Evolutionary conservation across 2,113 vertebrate genomes (phyloP).

Genomic region (Bombycilla garrulus): DNA sequence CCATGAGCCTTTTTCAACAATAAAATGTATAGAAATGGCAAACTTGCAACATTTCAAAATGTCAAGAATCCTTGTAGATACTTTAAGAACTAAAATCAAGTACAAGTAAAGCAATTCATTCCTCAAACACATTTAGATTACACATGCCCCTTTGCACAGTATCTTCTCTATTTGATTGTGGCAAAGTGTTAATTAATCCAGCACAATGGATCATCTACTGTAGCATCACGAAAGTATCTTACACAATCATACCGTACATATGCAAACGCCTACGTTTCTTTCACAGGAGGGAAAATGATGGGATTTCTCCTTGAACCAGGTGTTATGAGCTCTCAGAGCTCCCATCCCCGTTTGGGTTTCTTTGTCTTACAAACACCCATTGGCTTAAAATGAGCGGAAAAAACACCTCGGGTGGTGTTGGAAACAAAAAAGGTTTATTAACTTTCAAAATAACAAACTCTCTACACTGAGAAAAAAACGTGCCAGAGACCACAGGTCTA

Average conservation of each 20-base stretch:
- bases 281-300: background rate
- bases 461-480: too few species aligned
- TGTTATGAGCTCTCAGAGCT: too few species aligned
- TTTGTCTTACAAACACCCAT: too few species aligned
- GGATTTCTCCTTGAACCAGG: too few species aligned
- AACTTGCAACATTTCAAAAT: slow-evolving; percentile 23
- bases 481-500: too few species aligned
- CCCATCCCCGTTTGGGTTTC: too few species aligned
- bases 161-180: background rate
- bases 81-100: background rate
- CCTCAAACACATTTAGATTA: background rate
- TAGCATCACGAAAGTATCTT: background rate
- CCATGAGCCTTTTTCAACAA: background rate
- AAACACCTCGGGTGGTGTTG: too few species aligned
- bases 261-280: background rate
- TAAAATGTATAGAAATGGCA: background rate
- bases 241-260: background rate
- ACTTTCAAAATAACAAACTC: too few species aligned
- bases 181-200: slow-evolving; percentile 21
- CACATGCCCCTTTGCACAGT: background rate
- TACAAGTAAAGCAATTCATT: background rate
- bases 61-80: slow-evolving; percentile 30
- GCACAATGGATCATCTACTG: background rate
- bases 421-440: too few species aligned
- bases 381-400: too few species aligned